A percentile compares a stretch with the other conserved stretches of the same genome.
These are phyloP conservation scores for Hemaris fuciformis DNA, from an alignment of 2,888 invertebrate genomes.

Conservation along the genomic window DNA sequence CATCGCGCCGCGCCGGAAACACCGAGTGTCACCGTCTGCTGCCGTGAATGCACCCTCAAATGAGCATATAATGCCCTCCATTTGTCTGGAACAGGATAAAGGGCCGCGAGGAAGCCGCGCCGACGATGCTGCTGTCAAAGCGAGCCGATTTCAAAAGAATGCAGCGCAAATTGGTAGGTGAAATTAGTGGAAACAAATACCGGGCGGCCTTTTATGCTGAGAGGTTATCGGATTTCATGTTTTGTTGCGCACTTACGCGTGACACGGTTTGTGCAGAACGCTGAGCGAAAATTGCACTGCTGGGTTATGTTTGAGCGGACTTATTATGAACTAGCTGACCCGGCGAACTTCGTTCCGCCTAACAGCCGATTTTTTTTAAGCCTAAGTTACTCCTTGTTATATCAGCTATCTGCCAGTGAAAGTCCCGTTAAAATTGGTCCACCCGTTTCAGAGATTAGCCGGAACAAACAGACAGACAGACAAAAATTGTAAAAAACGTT, in stretches of 20 bases:
- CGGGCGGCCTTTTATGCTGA: constrained; percentile 30
- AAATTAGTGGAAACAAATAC: constrained; percentile 65
- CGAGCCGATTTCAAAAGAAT: constrained; percentile 58
- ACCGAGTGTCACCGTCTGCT: constrained; percentile 58
- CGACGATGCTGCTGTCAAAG: constrained; percentile 55
- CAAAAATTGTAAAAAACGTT: no score
- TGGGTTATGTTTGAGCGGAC: no score
- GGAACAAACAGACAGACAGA: no score
- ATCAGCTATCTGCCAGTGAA: no score
- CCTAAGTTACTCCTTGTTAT: no score
- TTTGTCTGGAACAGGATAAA: constrained; percentile 54
- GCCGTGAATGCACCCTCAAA: constrained; percentile 54
- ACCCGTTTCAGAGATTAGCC: no score
- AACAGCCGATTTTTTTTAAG: no score
- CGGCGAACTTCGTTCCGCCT: no score
- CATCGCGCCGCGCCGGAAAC: constrained; percentile 58
- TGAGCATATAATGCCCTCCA: constrained; percentile 67
- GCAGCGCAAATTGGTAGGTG: constrained; percentile 60
- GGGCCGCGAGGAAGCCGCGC: constrained; percentile 48
- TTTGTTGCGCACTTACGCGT: constrained; percentile 3
- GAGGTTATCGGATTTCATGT: constrained; percentile 54
- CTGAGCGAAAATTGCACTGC: no score
- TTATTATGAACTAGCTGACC: no score
- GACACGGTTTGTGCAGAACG: background rate
- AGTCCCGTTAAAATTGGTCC: no score